phyloP scores from a whole-genome alignment of 2,888 invertebrate species.

The Pycnomerus fuliginosus region DNA sequence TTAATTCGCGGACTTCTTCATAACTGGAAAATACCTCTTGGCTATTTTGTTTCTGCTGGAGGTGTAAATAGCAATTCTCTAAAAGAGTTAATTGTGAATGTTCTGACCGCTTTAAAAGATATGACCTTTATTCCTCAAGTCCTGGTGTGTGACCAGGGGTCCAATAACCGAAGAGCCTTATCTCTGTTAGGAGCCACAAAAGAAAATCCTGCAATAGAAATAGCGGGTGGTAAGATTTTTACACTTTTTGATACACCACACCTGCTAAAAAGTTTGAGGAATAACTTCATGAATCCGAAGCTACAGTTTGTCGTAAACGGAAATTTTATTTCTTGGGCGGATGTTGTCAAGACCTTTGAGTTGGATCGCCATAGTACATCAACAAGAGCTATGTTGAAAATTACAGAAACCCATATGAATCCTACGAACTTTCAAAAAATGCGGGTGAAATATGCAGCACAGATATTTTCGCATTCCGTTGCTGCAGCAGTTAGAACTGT shows the following conservation, averaged over 20 bases:
- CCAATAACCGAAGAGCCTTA: conserved; percentile 1
- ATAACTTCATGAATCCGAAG: conserved; percentile 10
- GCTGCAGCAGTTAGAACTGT: conserved; percentile 21
- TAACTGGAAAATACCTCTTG: conserved; percentile 1
- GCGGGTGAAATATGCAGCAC: conserved; percentile 1
- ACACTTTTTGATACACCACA: conserved; percentile 2
- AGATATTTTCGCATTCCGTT: conserved; percentile 20
- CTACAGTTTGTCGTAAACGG: conserved; percentile 7
- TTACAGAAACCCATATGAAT: conserved; percentile 1
- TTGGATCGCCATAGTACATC: conserved; percentile 1
- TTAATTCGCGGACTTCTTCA: conserved; percentile 9
- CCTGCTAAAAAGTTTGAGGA: conserved; percentile 5
- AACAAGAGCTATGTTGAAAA: conserved; percentile 7
- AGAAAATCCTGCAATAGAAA: not conserved
- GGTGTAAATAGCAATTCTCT: not conserved
- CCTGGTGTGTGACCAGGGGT: not conserved
- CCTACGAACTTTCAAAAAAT: not conserved
- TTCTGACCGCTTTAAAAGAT: not conserved
- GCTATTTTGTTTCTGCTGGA: conserved; percentile 3
- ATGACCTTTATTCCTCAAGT: not conserved
- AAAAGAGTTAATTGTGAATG: not conserved
- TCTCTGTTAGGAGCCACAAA: conserved; percentile 1
- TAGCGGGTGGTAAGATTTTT: not conserved
- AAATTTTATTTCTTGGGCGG: conserved; percentile 3
- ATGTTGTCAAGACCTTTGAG: conserved; percentile 3